phyloP scores from a whole-genome alignment of 2,113 vertebrate species.

The Crotophaga sulcirostris region DNA sequence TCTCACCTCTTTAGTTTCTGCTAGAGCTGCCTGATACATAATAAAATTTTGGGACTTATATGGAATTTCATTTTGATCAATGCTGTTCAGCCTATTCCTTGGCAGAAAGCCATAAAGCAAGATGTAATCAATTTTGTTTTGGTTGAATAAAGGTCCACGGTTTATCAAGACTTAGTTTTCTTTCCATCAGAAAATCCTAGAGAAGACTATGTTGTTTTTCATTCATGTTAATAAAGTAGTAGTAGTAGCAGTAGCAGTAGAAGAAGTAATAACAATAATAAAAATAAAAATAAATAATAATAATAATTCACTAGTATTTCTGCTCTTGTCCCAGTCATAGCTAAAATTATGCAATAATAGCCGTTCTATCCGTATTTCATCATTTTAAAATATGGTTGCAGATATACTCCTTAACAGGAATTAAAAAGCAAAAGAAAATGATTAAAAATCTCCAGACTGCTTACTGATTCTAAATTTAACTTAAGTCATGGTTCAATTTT shows the following conservation, averaged over 20 bases:
- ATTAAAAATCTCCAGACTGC: background rate
- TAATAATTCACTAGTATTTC: background rate
- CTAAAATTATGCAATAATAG: background rate
- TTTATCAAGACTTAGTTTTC: background rate
- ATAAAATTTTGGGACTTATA: background rate
- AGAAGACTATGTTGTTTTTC: background rate
- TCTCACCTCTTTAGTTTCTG: background rate
- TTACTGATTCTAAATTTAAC: background rate
- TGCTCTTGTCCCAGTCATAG: background rate
- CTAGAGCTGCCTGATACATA: background rate
- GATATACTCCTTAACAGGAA: background rate
- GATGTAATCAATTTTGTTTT: background rate
- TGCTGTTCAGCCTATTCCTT: background rate
- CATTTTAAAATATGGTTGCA: background rate
- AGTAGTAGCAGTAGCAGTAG: too few species aligned
- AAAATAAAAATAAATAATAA: too few species aligned
- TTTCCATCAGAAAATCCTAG: background rate
- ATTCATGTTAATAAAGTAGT: background rate
- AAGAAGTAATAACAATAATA: background rate
- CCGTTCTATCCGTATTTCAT: background rate
- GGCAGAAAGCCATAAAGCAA: background rate
- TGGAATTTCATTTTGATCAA: background rate
- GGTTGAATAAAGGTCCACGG: background rate
- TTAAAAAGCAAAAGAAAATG: conserved; percentile 14
- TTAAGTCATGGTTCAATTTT: background rate